Base-by-base conservation (phyloP, 2,888 invertebrate genomes). In the Tupiocoris notatus region DNA sequence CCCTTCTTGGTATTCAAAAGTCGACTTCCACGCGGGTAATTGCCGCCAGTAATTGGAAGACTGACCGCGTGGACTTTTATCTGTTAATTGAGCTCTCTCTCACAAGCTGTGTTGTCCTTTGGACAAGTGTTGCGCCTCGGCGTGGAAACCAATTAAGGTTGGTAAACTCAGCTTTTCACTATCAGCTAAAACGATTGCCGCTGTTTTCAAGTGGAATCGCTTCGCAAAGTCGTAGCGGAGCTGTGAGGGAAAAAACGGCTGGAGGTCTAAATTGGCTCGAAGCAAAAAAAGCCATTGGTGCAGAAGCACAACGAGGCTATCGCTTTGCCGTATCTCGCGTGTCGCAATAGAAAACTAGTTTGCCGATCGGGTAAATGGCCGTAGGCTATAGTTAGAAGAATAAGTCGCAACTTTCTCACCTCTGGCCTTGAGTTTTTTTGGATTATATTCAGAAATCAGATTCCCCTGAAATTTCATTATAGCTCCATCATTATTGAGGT, bases 51-150 rank as follows among this genome's bases (percentile, higher is more conserved):
- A 70, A 70, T 70, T 70, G 70, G 70, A 39, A 39, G 39, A 70
- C 70, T 70, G 70, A 70, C 70, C 70, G 70, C 70, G 25, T 61
- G 58, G 61, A 59, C 61, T 70, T 70, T 70, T 70, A 70, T 70
- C 70, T 70, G 70, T 70, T 70, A 70, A 70, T 70, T 70, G 70
- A 70, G 70, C 67, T 67, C 67, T 67, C 67, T 67, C 67, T 67
- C 56, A 57, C 22, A 25, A n/a, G 17, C n/a, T 59, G 17, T 20
- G 17, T 59, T 59, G 59, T 59, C 54, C 61, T 70, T 70, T 58
- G 70, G 22, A 59, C 61, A 23, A 23, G 24, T n/a, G 39, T 39
- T 39, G 39, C 39, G 39, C 39, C 39, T 39, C 39, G 39, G 39
- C 39, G 39, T 39, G 39, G 25, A 61, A 58, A 24, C 70, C 70